Evolutionary conservation across 1,140 invertebrate species (phyloP).

Genomic region (Bombus turneri): DNA sequence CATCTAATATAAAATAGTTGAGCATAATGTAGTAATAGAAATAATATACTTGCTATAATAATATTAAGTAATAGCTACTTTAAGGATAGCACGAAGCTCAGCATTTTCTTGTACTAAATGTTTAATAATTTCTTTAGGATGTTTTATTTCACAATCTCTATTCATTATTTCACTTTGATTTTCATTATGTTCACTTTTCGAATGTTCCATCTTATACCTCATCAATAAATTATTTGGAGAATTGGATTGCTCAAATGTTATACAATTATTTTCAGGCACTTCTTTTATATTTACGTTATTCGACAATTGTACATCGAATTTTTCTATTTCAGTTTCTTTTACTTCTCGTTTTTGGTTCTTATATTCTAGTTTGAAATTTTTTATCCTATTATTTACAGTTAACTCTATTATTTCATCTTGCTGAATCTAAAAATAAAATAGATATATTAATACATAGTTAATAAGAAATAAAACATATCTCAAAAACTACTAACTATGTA

Average conservation of each 20-base stretch:
- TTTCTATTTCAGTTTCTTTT: slow-evolving; percentile 36
- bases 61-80: slow-evolving; percentile 41
- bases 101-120: slow-evolving; percentile 50
- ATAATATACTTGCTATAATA: not conserved
- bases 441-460: not conserved
- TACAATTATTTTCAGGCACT: not conserved
- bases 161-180: slow-evolving; percentile 46
- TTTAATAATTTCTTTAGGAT: slow-evolving; percentile 48
- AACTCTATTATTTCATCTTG: not conserved
- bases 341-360: not conserved
- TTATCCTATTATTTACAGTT: not conserved
- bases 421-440: slow-evolving; percentile 8
- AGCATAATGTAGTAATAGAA: not conserved
- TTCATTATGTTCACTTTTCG: slow-evolving; percentile 32
- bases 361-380: not conserved
- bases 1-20: not conserved
- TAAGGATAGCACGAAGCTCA: slow-evolving; percentile 32
- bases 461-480: not conserved
- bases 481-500: not conserved
- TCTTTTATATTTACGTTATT: not conserved
- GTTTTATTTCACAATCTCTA: slow-evolving; percentile 59
- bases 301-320: not conserved
- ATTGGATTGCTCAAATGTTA: not conserved
- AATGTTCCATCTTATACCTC: slow-evolving; percentile 13
- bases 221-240: not conserved